Evolutionary conservation across 2,888 invertebrate genomes (phyloP).

Genomic region (Lasius fuliginosus): DNA sequence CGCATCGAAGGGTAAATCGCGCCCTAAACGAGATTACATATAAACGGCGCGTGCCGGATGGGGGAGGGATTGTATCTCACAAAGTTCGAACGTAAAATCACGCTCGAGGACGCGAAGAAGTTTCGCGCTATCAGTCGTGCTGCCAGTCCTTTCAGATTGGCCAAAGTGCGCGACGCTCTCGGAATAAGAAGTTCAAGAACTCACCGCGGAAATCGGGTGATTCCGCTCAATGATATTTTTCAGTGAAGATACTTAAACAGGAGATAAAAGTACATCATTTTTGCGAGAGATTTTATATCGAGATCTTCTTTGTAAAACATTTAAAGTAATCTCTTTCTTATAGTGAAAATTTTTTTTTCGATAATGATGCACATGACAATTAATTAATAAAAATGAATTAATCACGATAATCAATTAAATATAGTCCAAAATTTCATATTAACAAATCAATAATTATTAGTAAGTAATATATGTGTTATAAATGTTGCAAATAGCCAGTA

Average conservation of each 20-base stretch:
- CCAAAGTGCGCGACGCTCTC: conserved; percentile 34
- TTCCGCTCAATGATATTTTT: not conserved
- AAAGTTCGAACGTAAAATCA: conserved; percentile 51
- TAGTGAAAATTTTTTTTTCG: not conserved
- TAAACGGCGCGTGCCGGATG: conserved; percentile 39
- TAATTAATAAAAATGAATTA: not conserved
- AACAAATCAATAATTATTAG: not conserved
- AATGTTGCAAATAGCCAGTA: not conserved
- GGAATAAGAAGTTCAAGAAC: conserved; percentile 33
- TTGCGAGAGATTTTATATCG: not conserved
- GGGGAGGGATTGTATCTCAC: conserved; percentile 8
- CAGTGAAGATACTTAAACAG: not conserved
- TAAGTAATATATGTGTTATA: not conserved
- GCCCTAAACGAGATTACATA: conserved; percentile 50
- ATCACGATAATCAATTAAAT: not conserved
- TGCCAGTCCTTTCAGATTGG: conserved; percentile 35
- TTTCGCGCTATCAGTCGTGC: conserved; percentile 25
- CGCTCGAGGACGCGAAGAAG: conserved; percentile 35
- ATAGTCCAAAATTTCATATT: not conserved
- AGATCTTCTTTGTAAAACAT: not conserved
- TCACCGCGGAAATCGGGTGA: conserved; percentile 19
- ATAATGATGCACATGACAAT: too few relatives aligned
- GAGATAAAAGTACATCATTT: conserved; percentile 28
- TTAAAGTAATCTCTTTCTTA: not conserved
- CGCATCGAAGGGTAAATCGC: conserved; percentile 20